Conservation (phyloP, 2,888 invertebrate species). For the Dysmachus trigonus region DNA sequence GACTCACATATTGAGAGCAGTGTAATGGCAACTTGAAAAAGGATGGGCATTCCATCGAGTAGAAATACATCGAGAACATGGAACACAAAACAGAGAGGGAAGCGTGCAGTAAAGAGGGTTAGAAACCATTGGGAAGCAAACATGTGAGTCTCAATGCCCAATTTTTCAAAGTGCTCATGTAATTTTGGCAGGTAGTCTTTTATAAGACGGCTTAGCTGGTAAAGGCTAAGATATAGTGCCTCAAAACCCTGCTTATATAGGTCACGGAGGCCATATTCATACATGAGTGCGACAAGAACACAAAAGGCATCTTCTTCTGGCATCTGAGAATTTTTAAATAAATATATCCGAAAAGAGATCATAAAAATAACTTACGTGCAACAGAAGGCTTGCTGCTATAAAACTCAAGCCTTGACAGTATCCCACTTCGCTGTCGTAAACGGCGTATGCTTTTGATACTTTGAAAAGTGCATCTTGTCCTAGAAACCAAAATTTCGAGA, state of each 20-base stretch:
- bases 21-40: constrained; percentile 96
- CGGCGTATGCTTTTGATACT: constrained; percentile 96
- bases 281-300: constrained; percentile 96
- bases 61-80: constrained; percentile 97
- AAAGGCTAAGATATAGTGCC: constrained; percentile 91
- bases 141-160: constrained; percentile 95
- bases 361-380: constrained; percentile 85
- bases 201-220: constrained; percentile 91
- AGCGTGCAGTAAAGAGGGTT: constrained; percentile 98
- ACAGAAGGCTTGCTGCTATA: constrained; percentile 91
- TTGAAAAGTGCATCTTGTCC: constrained; percentile 97
- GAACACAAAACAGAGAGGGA: constrained; percentile 95
- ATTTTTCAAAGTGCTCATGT: constrained; percentile 82
- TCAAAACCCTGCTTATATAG: constrained; percentile 97
- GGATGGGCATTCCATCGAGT: constrained; percentile 90
- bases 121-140: constrained; percentile 99
- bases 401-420: constrained; percentile 99
- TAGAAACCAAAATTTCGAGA: constrained; percentile 55
- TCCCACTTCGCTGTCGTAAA: constrained; percentile 96
- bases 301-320: constrained; percentile 99
- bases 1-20: constrained; percentile 90
- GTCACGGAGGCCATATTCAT: constrained; percentile 92
- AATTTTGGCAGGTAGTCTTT: constrained; percentile 84
- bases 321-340: constrained; percentile 75
- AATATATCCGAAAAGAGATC: neutral